Conservation (phyloP, 2,888 invertebrate genomes). For the Rhorus exstirpatorius region DNA sequence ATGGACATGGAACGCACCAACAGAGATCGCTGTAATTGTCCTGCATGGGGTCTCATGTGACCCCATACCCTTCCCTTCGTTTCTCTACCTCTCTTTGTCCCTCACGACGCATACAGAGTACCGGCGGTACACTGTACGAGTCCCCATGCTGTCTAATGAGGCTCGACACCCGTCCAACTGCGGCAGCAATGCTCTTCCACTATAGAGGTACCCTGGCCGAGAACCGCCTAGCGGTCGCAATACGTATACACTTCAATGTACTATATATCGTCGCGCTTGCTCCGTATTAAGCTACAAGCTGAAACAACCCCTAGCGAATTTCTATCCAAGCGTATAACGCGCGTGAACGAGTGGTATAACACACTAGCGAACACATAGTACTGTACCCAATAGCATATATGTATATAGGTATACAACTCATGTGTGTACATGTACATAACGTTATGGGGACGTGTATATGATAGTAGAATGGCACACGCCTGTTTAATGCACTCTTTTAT, state of each 20-base stretch:
- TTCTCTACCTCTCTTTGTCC: conserved; percentile 5
- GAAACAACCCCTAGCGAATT: conserved; percentile 55
- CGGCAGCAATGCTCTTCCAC: conserved; percentile 34
- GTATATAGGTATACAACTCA: not conserved
- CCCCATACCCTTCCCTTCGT: conserved; percentile 69
- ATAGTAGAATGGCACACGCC: conserved; percentile 56
- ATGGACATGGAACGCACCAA: conserved; percentile 1
- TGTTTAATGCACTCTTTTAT: conserved; percentile 70
- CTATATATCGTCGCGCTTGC: conserved; percentile 45
- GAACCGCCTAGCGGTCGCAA: conserved; percentile 65
- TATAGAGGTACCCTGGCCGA: conserved; percentile 59
- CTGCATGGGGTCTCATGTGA: conserved; percentile 50
- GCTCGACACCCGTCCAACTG: conserved; percentile 78
- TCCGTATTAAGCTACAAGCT: conserved; percentile 19
- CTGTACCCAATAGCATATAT: conserved; percentile 3
- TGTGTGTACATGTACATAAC: conserved; percentile 22
- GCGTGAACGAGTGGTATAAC: conserved; percentile 60
- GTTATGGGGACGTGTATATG: conserved; percentile 12
- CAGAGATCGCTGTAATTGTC: conserved; percentile 31
- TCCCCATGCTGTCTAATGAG: conserved; percentile 81
- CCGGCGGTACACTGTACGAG: conserved; percentile 72
- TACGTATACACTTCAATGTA: conserved; percentile 66
- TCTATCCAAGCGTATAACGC: conserved; percentile 63
- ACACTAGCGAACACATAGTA: conserved; percentile 50
- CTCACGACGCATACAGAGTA: conserved; percentile 37